Percentiles rank a stretch among this genome's conserved stretches.
These are phyloP conservation scores for Chirona hameri DNA, from an alignment of 2,888 invertebrate species.

Conservation along the genomic window DNA sequence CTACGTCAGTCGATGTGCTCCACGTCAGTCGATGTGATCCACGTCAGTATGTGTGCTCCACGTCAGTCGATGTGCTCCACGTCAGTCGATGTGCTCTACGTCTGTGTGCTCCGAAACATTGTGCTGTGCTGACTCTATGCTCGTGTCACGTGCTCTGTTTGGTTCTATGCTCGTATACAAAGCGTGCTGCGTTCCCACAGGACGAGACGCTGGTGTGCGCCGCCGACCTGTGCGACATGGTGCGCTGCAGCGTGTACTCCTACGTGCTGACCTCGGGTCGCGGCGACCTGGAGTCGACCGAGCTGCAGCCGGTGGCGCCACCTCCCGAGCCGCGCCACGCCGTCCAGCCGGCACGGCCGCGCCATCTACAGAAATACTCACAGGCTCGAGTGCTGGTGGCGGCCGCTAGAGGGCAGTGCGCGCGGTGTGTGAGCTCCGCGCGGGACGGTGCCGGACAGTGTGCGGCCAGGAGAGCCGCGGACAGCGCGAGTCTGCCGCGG, in stretches of 20 bases:
- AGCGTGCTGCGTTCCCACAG: slow-evolving; percentile 50
- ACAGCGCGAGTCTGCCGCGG: background rate
- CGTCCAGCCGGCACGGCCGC: background rate
- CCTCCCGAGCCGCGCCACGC: background rate
- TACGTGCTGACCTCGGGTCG: background rate
- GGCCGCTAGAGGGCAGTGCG: background rate
- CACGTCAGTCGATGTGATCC: too few species aligned
- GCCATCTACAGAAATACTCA: background rate
- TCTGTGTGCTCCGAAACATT: too few species aligned
- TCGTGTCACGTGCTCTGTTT: too few species aligned
- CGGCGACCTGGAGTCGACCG: background rate
- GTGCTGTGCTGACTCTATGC: too few species aligned
- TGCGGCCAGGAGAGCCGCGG: too few species aligned
- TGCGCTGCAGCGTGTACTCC: slow-evolving; percentile 62
- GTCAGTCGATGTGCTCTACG: too few species aligned
- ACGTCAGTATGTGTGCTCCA: too few species aligned
- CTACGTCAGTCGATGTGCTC: too few species aligned
- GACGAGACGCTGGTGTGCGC: slow-evolving; percentile 88
- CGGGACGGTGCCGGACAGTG: background rate
- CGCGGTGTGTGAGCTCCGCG: background rate
- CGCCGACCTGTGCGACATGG: slow-evolving; percentile 92
- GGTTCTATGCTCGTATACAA: too few species aligned
- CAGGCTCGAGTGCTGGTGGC: background rate
- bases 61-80: too few species aligned
- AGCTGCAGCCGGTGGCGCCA: background rate